Conservation (phyloP, 2,113 vertebrate genomes). For the Etheostoma cragini region DNA sequence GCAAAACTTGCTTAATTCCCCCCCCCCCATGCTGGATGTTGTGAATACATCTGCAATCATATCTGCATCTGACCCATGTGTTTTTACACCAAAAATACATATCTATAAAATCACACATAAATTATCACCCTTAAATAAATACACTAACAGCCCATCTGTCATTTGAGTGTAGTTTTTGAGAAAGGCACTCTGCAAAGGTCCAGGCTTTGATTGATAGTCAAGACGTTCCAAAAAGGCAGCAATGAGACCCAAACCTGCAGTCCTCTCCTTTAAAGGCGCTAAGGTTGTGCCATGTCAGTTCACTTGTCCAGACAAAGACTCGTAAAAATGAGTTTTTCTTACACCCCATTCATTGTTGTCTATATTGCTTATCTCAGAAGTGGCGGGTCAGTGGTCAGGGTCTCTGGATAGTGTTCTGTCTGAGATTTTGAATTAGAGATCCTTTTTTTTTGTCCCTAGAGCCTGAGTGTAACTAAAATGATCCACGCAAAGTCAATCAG, state of each 20-base stretch:
- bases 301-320: not conserved
- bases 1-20: constrained; percentile 49
- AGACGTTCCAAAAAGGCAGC: not conserved
- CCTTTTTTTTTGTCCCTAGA: not conserved
- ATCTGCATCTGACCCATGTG: not conserved
- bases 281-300: not conserved
- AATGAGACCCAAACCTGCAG: not conserved
- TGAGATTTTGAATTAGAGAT: not conserved
- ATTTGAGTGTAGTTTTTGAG: constrained; percentile 31
- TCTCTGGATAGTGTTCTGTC: not conserved
- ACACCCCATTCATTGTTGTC: not conserved
- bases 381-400: not conserved
- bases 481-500: not conserved
- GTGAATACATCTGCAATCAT: not conserved
- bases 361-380: not conserved
- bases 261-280: constrained; percentile 8
- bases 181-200: constrained; percentile 55
- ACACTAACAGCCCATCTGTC: constrained; percentile 16
- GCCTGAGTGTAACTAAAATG: not conserved
- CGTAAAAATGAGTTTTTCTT: not conserved
- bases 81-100: constrained; percentile 2
- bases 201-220: constrained; percentile 24
- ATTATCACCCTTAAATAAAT: constrained; percentile 39
- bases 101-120: constrained; percentile 8
- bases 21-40: not conserved